These are phyloP conservation scores for Microcebus ravelobensis DNA, from an alignment of 2,113 vertebrate species.

Conservation along the genomic window DNA sequence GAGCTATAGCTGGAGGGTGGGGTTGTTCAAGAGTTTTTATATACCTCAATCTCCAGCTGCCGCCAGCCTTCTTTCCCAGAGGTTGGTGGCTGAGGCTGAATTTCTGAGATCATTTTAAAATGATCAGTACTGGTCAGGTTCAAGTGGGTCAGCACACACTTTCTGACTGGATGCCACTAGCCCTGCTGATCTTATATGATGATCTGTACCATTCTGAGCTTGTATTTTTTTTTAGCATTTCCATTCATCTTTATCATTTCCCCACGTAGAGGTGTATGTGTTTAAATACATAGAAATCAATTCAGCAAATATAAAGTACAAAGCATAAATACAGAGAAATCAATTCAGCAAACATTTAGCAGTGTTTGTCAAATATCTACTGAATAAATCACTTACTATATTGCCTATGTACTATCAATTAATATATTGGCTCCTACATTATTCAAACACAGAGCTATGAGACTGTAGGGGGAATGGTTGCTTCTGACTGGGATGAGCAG, in stretches of 20 bases:
- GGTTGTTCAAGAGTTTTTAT: not conserved
- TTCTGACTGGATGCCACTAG: not conserved
- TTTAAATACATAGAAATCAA: slow-evolving; percentile 7
- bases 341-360: not conserved
- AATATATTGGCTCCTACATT: not conserved
- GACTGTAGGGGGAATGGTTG: not conserved
- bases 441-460: not conserved
- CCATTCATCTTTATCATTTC: not conserved
- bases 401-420: not conserved
- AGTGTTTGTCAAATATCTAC: not conserved
- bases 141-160: not conserved
- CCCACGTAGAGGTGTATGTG: not conserved
- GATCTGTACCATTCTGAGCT: not conserved
- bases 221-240: not conserved
- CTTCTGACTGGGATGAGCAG: not conserved
- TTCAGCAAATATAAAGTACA: not conserved
- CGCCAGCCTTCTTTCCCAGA: not conserved
- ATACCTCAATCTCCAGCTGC: not conserved
- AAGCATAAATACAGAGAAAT: not conserved
- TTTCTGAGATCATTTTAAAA: not conserved
- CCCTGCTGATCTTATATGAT: not conserved
- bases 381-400: not conserved
- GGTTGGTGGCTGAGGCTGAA: not conserved
- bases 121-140: not conserved
- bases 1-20: too few species aligned